Evolutionary conservation across 2,113 vertebrate species (phyloP).

Genomic region (Pantherophis guttatus): DNA sequence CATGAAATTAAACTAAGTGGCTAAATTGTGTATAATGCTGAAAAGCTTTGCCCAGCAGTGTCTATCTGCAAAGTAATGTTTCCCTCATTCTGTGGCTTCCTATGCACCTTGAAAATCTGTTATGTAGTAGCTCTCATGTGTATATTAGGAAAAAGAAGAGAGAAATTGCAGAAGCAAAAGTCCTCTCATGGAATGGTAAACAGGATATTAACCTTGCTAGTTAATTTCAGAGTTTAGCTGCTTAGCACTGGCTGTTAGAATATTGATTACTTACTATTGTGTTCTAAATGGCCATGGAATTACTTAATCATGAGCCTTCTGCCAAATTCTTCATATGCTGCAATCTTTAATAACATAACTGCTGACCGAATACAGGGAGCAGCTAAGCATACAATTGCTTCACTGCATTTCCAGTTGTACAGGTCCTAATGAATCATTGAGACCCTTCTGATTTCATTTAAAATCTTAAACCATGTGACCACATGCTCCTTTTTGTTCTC

Average conservation of each 20-base stretch:
- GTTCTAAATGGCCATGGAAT: neutral
- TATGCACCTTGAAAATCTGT: neutral
- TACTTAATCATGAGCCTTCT: neutral
- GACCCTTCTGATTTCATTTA: neutral
- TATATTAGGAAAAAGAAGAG: neutral
- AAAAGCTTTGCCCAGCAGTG: neutral
- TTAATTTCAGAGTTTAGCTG: neutral
- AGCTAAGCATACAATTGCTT: neutral
- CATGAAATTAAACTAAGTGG: constrained; percentile 19
- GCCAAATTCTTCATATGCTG: neutral
- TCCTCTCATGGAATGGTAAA: neutral
- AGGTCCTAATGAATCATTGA: neutral
- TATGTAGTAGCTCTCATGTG: neutral
- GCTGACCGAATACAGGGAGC: neutral
- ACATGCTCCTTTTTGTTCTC: constrained; percentile 20
- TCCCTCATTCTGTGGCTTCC: neutral
- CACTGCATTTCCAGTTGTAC: neutral
- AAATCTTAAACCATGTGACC: neutral
- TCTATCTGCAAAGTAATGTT: neutral
- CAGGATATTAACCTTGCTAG: neutral
- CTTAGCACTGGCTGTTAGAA: neutral
- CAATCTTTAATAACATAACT: neutral
- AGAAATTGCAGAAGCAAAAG: neutral
- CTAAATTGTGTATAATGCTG: constrained; percentile 14
- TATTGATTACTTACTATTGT: neutral